Base-by-base conservation (phyloP, 2,797 vertebrate species). In the Mormyrus hasselquistii region DNA sequence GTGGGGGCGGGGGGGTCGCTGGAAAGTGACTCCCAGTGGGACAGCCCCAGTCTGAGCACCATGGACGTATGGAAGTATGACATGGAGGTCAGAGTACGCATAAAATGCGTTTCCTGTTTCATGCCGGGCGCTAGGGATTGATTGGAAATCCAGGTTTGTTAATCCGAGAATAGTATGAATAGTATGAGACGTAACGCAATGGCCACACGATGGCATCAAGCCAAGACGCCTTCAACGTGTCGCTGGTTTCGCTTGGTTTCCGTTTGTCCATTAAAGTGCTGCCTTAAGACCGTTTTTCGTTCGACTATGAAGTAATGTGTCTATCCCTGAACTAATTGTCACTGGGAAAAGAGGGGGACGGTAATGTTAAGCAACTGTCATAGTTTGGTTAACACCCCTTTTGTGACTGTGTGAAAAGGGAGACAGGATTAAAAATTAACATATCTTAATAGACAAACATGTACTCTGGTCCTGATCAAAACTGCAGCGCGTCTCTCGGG, bases 401-500 rank as follows among this genome's bases (percentile, higher is more conserved):
- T 92, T 89, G 87, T 92, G 90, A 92, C 92, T 93, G 91, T 88
- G 83, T 73, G 92, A 93, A 94, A 93, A 91, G 87, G 90, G 91
- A 94, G 91, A 92, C 90, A 91, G 94, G 94, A 94, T 94, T 94
- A 94, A 91, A 91, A 94, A 94, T 95, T 94, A 93, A 93, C 93
- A 95, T 94, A 94, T 95, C 93, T 94, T 94, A 94, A 95, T 94
- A 90, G 93, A 93, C 93, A 93, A 93, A 94, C 89, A 90, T 92
- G 92, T 90, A 91, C 89, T 91, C 90, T 10, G 52, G 89, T 90
- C 93, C 90, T 89, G 73, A 88, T 88, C 87, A 87, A 91, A 88
- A 90, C 82, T 86, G 88, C 76, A 86, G 89, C 83, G 50, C 90
- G 92, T 91, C 91, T 91, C 91, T 90, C 90, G 88, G 88, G 88